phyloP scores from a whole-genome alignment of 2,113 vertebrate species.

The Cichladusa arquata region DNA sequence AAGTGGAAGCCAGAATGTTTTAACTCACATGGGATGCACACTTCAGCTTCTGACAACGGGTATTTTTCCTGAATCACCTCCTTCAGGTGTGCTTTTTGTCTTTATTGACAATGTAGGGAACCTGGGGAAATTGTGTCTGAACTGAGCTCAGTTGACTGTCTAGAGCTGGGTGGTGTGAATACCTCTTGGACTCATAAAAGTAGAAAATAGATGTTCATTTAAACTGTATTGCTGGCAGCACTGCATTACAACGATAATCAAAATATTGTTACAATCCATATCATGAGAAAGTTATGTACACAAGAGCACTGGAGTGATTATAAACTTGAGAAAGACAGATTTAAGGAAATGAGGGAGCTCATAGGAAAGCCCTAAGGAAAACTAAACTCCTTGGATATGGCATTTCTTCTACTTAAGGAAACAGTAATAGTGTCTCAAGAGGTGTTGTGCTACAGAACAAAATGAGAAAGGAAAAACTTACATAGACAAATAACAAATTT shows the following conservation, averaged over 20 bases:
- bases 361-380: constrained; percentile 1
- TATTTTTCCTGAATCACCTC: not conserved
- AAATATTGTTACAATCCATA: not conserved
- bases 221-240: not conserved
- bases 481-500: not conserved
- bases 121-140: not conserved
- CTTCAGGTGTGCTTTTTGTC: not conserved
- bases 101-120: not conserved
- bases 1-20: not conserved
- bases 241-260: not conserved
- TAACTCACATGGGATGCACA: not conserved
- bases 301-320: not conserved
- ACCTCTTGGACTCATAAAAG: not conserved
- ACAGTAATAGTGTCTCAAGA: not conserved
- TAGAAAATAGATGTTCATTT: not conserved
- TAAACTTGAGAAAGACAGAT: constrained; percentile 2
- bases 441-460: not conserved
- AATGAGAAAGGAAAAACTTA: not conserved
- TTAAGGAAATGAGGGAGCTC: constrained; percentile 20
- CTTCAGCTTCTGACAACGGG: not conserved
- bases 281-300: not conserved
- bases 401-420: constrained; percentile 20
- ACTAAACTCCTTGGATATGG: not conserved
- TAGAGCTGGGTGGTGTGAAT: not conserved
- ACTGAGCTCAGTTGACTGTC: not conserved